phyloP scores from a whole-genome alignment of 2,113 vertebrate species.

The Columba livia region DNA sequence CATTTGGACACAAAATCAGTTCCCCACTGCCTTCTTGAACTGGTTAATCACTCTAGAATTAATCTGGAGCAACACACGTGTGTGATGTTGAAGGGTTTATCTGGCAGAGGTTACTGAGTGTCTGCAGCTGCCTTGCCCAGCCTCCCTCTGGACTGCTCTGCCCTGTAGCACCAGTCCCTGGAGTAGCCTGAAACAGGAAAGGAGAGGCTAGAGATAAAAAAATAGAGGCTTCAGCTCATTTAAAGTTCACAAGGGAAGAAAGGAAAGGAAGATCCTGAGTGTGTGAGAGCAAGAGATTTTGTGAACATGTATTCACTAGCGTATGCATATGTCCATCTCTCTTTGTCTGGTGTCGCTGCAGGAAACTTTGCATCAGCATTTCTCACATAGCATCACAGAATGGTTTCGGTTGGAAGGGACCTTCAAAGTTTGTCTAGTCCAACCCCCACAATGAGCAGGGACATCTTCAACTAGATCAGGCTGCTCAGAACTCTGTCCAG shows the following conservation, averaged over 20 bases:
- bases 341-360: background rate
- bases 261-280: background rate
- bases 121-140: background rate
- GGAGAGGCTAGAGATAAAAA: background rate
- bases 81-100: background rate
- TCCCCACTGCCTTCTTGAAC: background rate
- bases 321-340: background rate
- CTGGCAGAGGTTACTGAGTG: background rate
- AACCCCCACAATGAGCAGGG: too few species aligned
- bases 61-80: background rate
- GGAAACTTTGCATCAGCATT: background rate
- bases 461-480: too few species aligned
- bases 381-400: background rate
- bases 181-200: background rate
- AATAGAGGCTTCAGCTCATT: rapidly evolving
- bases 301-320: background rate
- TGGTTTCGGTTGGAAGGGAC: too few species aligned
- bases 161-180: background rate
- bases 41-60: background rate
- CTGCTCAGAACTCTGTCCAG: too few species aligned
- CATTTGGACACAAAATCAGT: background rate
- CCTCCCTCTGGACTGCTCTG: background rate
- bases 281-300: background rate
- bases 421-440: too few species aligned
- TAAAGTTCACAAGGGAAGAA: background rate